Conservation (phyloP, 2,888 invertebrate species). For the Bellardia bayeri region DNA sequence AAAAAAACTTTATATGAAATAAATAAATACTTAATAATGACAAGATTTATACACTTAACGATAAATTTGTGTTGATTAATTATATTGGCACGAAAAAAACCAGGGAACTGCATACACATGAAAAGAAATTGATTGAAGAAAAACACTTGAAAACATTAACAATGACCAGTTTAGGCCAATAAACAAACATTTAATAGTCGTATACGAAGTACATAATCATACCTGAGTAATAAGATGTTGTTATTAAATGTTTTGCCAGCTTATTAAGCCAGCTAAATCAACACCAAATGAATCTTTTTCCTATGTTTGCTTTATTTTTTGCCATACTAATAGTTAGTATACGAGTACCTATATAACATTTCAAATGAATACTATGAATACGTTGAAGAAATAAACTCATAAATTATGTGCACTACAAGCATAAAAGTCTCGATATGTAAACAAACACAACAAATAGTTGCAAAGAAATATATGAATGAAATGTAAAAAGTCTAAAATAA, state of each 20-base stretch:
- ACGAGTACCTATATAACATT: background rate
- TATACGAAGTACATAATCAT: background rate
- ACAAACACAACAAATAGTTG: background rate
- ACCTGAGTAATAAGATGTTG: conserved; percentile 40
- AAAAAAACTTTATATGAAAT: conserved; percentile 4
- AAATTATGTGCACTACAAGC: conserved; percentile 22
- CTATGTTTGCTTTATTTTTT: too few species aligned
- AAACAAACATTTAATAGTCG: conserved; percentile 33
- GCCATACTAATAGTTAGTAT: too few species aligned
- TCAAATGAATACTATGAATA: conserved; percentile 7
- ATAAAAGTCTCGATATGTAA: conserved; percentile 3
- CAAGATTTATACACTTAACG: conserved; percentile 49
- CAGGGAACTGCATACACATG: background rate
- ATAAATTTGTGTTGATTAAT: conserved; percentile 50
- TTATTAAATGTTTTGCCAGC: conserved; percentile 40
- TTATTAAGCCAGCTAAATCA: conserved; percentile 25
- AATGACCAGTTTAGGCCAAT: conserved; percentile 42
- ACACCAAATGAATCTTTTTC: conserved; percentile 22
- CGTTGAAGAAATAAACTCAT: conserved; percentile 33
- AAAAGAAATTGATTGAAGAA: background rate
- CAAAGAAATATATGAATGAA: conserved; percentile 48
- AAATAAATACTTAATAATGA: conserved; percentile 32
- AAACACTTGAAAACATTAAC: background rate
- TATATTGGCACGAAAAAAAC: conserved; percentile 17
- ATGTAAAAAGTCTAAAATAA: conserved; percentile 30